Percentiles rank a stretch among this genome's conserved stretches.
Conservation (phyloP, 2,113 vertebrate species). For the Hylia prasina region DNA sequence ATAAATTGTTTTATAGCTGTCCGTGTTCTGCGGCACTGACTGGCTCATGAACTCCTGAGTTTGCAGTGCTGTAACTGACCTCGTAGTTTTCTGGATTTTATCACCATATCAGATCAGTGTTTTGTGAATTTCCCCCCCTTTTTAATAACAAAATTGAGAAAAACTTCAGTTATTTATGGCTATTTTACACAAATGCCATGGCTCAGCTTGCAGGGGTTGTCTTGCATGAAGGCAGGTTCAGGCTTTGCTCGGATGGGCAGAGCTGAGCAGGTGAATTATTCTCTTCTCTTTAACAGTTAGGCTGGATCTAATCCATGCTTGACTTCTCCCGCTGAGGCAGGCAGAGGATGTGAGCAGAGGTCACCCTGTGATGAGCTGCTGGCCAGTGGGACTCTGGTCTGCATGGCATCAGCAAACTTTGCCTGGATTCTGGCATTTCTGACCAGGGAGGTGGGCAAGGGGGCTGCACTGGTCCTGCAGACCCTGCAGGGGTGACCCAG, state of each 20-base stretch:
- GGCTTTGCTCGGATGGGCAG: slow-evolving; percentile 15
- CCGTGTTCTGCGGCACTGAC: background rate
- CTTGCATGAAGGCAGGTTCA: background rate
- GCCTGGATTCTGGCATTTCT: background rate
- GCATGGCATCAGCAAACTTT: background rate
- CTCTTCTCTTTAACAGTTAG: background rate
- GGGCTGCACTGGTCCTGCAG: background rate
- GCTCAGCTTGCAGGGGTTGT: background rate
- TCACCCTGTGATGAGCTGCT: background rate
- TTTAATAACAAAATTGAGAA: background rate
- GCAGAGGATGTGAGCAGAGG: background rate
- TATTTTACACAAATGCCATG: background rate
- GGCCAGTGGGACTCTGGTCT: background rate
- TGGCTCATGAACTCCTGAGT: background rate
- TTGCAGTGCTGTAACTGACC: background rate
- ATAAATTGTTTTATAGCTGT: background rate
- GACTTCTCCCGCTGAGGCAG: background rate
- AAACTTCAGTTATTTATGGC: slow-evolving; percentile 12
- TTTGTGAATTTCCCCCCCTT: background rate
- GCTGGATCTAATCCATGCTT: background rate
- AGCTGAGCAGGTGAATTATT: background rate
- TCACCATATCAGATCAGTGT: background rate
- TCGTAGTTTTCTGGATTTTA: background rate
- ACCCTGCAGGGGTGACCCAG: background rate
- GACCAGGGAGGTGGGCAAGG: too few relatives aligned